phyloP scores from a whole-genome alignment of 2,888 invertebrate genomes.

The Ophion ventricosus region DNA sequence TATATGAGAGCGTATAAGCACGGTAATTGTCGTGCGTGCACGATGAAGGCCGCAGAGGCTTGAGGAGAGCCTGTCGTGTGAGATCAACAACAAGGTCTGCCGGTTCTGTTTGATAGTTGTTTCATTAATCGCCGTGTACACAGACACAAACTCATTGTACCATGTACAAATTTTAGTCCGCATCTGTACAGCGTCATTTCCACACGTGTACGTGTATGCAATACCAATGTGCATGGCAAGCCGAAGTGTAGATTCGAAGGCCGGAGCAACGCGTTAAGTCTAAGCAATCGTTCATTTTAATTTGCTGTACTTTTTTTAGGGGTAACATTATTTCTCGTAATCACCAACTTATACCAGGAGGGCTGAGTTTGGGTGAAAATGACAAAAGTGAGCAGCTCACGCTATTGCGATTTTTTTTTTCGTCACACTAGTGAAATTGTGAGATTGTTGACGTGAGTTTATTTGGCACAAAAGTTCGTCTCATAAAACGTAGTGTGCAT shows the following conservation, averaged over 20 bases:
- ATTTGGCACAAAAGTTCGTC: too few relatives aligned
- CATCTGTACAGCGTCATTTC: not conserved
- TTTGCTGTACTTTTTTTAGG: not conserved
- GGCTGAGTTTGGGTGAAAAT: too few relatives aligned
- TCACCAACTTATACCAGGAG: not conserved
- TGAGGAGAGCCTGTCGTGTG: slow-evolving; percentile 58
- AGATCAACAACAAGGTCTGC: slow-evolving; percentile 64
- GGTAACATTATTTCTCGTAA: not conserved
- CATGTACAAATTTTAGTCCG: slow-evolving; percentile 15
- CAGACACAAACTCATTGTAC: slow-evolving; percentile 12
- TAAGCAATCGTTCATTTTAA: not conserved
- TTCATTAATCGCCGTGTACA: slow-evolving; percentile 52
- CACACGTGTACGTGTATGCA: not conserved
- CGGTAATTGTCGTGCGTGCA: slow-evolving; percentile 64
- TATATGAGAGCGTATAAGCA: slow-evolving; percentile 28
- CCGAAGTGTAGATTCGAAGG: not conserved
- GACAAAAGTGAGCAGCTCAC: too few relatives aligned
- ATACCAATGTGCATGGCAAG: not conserved
- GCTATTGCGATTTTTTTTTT: too few relatives aligned
- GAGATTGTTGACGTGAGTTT: too few relatives aligned
- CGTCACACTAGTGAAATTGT: too few relatives aligned
- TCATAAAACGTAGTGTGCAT: too few relatives aligned
- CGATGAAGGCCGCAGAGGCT: slow-evolving; percentile 62
- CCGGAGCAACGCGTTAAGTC: not conserved
- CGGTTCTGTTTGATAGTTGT: slow-evolving; percentile 59